Conservation (phyloP, 2,888 invertebrate genomes). For the Epistrophe grossulariae region DNA sequence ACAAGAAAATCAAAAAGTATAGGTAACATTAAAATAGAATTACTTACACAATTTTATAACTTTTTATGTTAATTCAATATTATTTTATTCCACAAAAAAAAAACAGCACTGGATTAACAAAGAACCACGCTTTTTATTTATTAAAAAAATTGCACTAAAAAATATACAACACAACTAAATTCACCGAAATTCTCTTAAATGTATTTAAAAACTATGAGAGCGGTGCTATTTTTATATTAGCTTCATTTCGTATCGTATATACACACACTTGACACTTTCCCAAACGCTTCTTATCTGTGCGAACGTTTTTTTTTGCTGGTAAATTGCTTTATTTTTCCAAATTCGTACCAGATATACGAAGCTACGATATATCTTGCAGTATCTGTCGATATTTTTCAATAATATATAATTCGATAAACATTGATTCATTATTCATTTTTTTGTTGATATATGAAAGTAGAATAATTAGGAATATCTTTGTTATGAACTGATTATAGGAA, state of each 20-base stretch:
- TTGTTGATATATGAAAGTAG: slow-evolving; percentile 3
- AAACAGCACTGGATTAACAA: neutral
- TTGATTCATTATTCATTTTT: neutral
- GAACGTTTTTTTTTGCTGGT: neutral
- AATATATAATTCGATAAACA: neutral
- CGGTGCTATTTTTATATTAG: neutral
- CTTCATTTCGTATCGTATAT: neutral
- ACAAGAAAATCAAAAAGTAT: neutral
- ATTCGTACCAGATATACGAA: neutral
- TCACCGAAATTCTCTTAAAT: neutral
- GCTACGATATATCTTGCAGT: neutral
- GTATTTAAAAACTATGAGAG: neutral
- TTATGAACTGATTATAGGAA: neutral
- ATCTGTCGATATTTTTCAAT: neutral
- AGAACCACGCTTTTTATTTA: neutral
- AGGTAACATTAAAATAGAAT: no score
- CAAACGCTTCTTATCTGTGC: neutral
- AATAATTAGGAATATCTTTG: neutral
- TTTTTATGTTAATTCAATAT: neutral
- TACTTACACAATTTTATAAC: neutral
- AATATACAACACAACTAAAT: neutral
- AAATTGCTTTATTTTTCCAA: neutral
- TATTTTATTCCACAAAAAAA: neutral
- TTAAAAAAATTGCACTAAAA: neutral
- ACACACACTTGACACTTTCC: neutral